Evolutionary conservation across 2,797 vertebrate genomes (phyloP), one percentile per base, ranked within the genome.

Genomic region (Myotis myotis): DNA sequence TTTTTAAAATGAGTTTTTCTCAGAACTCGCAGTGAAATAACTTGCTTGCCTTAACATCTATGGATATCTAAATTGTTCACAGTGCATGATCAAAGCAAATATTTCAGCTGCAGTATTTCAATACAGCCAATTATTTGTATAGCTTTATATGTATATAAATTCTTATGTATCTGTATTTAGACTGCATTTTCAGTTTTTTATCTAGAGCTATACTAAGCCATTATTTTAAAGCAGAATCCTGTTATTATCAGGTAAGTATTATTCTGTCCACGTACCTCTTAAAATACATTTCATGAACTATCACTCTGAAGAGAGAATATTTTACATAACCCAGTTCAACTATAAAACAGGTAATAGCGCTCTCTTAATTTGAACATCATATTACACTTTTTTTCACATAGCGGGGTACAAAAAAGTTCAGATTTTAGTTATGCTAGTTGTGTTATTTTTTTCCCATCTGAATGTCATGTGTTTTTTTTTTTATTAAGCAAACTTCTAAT

Each of bases 151-250:
- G 16, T 47, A 33, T 72, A 57, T 62, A 83, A 74, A 41, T 86
- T 91, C 53, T 47, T 87, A 33, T 13, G 91, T 94, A 53, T 79
- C 70, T 92, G 15, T 75, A 89, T 53, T 88, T 87, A 95, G 75
- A 94, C 94, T 94, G 1, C 72, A 81, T 95, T 91, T 41, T 83
- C 96, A 81, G 64, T 71, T 19, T 88, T 13, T 13, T 8, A 51
- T 19, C 60, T 88, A 64, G 30, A 66, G 11, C 19, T 55, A 81
- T 88, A 51, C 19, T 53, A 93, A 87, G 23, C 25, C 38, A 38
- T 79, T 86, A 89, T 87, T 94, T 94, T 95, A 47, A 87, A 83
- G 38, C 22, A 75, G 25, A 95, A 89, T 75, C 20, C 62, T 93
- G 6, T 93, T 38, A 85, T 51, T 76, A 41, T 89, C 4, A 38